Conservation (phyloP, 2,888 invertebrate species). For the Drosophila parthenogenetica region DNA sequence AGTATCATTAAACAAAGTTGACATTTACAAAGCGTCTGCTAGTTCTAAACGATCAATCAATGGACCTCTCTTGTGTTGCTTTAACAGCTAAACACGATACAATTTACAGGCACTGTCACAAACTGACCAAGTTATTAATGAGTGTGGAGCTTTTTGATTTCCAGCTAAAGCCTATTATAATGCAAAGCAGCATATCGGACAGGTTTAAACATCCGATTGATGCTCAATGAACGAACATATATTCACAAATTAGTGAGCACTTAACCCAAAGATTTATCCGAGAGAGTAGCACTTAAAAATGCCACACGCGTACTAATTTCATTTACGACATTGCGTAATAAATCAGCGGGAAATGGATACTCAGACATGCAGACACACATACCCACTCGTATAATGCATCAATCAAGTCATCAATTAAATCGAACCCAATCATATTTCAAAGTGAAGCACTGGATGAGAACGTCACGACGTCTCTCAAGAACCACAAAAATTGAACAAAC, state of each 20-base stretch:
- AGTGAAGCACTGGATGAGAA: conserved; percentile 20
- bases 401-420: conserved; percentile 71
- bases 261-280: conserved; percentile 22
- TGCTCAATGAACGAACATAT: conserved; percentile 13
- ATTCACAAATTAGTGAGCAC: conserved; percentile 43
- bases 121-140: conserved; percentile 43
- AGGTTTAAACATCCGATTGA: conserved; percentile 16
- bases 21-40: conserved; percentile 45
- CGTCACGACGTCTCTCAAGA: conserved; percentile 22
- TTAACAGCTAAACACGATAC: conserved; percentile 13
- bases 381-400: conserved; percentile 42
- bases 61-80: conserved; percentile 1
- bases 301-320: conserved; percentile 46
- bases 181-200: conserved; percentile 26
- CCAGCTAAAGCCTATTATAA: conserved; percentile 17
- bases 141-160: conserved; percentile 7
- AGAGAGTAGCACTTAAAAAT: conserved; percentile 22
- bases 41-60: conserved; percentile 48
- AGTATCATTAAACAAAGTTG: conserved; percentile 45
- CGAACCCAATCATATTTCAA: conserved; percentile 62
- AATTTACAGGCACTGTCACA: conserved; percentile 51
- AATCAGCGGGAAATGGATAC: conserved; percentile 55
- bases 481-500: conserved; percentile 56
- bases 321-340: conserved; percentile 46
- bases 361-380: conserved; percentile 15